Base-by-base conservation (phyloP, 2,113 vertebrate genomes). In the Leptocoma aspasia region DNA sequence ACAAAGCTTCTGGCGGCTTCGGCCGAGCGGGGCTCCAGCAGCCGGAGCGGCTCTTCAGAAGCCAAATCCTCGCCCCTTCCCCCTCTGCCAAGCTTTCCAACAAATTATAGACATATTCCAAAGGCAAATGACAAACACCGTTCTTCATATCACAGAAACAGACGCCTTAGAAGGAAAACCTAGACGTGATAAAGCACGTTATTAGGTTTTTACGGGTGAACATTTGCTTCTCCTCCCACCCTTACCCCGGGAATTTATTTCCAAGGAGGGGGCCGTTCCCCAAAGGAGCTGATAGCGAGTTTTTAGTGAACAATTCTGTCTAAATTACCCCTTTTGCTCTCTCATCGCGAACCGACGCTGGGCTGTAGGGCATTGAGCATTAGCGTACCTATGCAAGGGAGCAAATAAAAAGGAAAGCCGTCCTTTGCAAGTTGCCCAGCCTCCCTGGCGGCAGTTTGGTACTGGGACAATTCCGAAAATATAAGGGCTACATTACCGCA, bases 301-400 rank as follows among this genome's bases (percentile, higher is more conserved):
- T 95, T 95, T 89, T 84, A 91, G 15, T 56, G 86, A 69, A 73
- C 17, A 56, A 69, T 17, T 54, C 8, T n/a, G 44, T 31, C 30
- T 30, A 57, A 88, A 71, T 20, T 23, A 54, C 27, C 11, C 30
- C 13, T 72, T 83, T 72, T 23, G 1, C 11, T 61, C 41, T 41
- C 20, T 52, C 22, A 24, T 31, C 1, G n/a, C 0, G 6, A 54
- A 35, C 45, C 2, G 15, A 3, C 2, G 5, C 41, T 66, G 42
- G 8, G 13, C 52, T 18, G n/a, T 1, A 22, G 56, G 27, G 65
- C 65, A 10, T 21, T 0, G 50, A 70, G 63, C 39, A 14, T 2
- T 2, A 24, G 63, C 14, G 14, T 26, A 65, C 27, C 50, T 50
- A 63, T 21, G 71, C 52, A 42, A 72, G 41, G 3, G 14, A 57